Base-by-base conservation (phyloP, 2,888 invertebrate genomes). In the Hetaerina titia region DNA sequence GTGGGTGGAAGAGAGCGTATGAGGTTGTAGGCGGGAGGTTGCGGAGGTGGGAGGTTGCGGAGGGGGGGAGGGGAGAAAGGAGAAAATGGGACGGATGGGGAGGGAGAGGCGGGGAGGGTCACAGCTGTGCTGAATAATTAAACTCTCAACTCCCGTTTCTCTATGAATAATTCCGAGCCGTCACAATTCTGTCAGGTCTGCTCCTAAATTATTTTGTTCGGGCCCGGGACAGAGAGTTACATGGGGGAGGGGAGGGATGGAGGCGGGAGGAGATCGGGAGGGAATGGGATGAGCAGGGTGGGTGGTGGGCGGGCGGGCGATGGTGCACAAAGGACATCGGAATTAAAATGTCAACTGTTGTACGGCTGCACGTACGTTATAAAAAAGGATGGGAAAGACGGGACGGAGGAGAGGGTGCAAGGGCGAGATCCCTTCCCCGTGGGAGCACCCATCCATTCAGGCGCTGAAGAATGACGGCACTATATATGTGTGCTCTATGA, bases 81-180 rank as follows among this genome's bases (percentile, higher is more conserved):
- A 81, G 81, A 81, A 25, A 81, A 81, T 31, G 81, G 19, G 7
- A 31, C 11, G 81, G 81, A 11, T 25, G 60, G 6, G 60, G 11
- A 5, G 15, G 25, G 74, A 25, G 74, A 81, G 31, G 81, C 25
- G 81, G 81, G 45, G 17, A 69, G 31, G 92, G 92, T 69, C 92
- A 92, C 92, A 92, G 92, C 69, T 92, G 92, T 60, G 69, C 56
- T 92, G 92, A 92, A 92, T 92, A 92, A 92, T 92, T 92, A 92
- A 92, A 92, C 64, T 69, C 92, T 56, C 92, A 56, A 92, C 69
- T 74, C 56, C 69, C 92, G 56, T 69, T 74, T 92, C 92, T 74
- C 69, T 92, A 74, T 92, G 92, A 92, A 92, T 92, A 92, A 92
- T 92, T 64, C 64, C 90, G 15, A 25, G n/a, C 92, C 69, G 92